These are phyloP conservation scores for Periparus ater DNA, from an alignment of 2,797 vertebrate species.

Conservation along the genomic window DNA sequence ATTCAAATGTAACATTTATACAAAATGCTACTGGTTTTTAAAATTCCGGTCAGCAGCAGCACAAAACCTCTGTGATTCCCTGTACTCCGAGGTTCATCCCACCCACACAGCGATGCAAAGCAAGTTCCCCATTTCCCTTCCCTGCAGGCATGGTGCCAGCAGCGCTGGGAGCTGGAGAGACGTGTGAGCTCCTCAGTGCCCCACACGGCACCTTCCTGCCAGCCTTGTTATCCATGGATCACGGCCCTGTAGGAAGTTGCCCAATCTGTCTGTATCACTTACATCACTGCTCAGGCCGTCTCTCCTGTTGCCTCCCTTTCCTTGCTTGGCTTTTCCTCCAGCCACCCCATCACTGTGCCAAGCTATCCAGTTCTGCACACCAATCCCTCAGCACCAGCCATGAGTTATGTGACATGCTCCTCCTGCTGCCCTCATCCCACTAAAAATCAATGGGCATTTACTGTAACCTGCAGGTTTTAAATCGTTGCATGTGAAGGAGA, in stretches of 20 bases:
- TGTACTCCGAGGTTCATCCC: accelerated
- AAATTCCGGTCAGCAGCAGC: neutral
- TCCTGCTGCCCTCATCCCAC: neutral
- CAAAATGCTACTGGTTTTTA: neutral
- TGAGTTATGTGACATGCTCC: accelerated
- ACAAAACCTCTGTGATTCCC: neutral
- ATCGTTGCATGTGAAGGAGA: neutral
- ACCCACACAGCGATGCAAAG: neutral
- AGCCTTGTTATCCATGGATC: accelerated
- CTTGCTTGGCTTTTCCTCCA: neutral
- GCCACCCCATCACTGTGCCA: accelerated
- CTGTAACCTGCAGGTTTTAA: neutral
- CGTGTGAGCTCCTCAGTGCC: accelerated
- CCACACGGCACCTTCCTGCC: neutral
- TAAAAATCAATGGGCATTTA: neutral
- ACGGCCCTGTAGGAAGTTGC: neutral
- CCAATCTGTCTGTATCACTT: neutral
- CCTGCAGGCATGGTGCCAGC: neutral
- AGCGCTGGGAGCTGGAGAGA: neutral
- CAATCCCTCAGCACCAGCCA: accelerated
- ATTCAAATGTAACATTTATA: neutral
- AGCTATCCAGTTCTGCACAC: neutral
- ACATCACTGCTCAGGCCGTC: neutral
- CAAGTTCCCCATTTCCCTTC: neutral
- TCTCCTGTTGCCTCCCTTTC: neutral